Percentiles rank a stretch among this genome's conserved stretches.
Conservation (phyloP, 92 coral and sea anemone species). For the Heliopora coerulea region DNA sequence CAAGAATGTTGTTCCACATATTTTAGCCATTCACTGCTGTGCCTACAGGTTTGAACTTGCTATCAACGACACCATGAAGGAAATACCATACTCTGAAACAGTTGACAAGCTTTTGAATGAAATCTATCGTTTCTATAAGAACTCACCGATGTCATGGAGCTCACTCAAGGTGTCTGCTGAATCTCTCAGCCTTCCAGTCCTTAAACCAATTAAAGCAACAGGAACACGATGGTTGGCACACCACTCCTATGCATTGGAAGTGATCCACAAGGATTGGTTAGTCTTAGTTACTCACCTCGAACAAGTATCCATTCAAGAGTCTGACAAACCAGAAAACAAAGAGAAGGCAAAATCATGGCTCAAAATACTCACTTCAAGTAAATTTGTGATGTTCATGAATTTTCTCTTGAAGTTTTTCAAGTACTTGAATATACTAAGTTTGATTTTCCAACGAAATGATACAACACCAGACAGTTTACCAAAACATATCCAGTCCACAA, state of each 20-base stretch:
- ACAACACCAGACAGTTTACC: constrained; percentile 47
- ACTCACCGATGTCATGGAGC: constrained; percentile 45
- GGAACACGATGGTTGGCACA: constrained; percentile 51
- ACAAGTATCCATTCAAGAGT: constrained; percentile 43
- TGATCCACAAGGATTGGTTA: constrained; percentile 37
- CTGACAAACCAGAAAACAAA: constrained; percentile 11
- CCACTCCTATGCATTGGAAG: constrained; percentile 40
- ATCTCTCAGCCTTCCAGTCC: constrained; percentile 34
- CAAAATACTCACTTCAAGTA: constrained; percentile 45
- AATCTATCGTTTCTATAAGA: constrained; percentile 41
- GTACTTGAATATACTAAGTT: constrained; percentile 48
- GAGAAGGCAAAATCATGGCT: constrained; percentile 50
- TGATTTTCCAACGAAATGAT: constrained; percentile 53
- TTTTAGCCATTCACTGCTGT: constrained; percentile 46
- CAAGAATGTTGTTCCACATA: neutral
- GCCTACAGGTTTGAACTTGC: constrained; percentile 60
- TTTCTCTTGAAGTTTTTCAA: constrained; percentile 57
- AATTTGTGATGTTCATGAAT: constrained; percentile 47
- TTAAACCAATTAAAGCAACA: constrained; percentile 42
- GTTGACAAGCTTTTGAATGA: constrained; percentile 30
- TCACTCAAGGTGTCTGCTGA: constrained; percentile 32
- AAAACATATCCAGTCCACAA: too few relatives aligned
- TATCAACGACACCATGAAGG: constrained; percentile 34
- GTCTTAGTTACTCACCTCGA: constrained; percentile 40
- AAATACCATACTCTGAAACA: constrained; percentile 32